A percentile compares a stretch with the other conserved stretches of the same genome.
phyloP scores from a whole-genome alignment of 2,113 vertebrate species.

The Helogale parvula region DNA sequence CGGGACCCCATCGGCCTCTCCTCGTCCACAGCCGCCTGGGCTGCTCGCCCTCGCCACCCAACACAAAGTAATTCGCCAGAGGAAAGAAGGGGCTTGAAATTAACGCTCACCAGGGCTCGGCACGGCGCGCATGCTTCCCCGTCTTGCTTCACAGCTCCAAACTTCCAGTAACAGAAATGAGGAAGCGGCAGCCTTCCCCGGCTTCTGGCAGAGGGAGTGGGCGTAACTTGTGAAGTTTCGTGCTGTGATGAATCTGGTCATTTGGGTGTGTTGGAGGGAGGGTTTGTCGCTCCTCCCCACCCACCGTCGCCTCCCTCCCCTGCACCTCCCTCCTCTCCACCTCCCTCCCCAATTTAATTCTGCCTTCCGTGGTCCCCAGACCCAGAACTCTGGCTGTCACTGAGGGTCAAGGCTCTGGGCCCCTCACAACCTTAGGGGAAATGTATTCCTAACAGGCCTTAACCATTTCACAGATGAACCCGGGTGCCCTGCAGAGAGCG shows the following conservation, averaged over 20 bases:
- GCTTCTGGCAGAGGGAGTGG: conserved; percentile 81
- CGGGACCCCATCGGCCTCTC: not conserved
- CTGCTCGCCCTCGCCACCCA: not conserved
- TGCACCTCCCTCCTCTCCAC: conserved; percentile 26
- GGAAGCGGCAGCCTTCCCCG: conserved; percentile 82
- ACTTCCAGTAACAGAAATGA: conserved; percentile 74
- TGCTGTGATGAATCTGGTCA: conserved; percentile 83
- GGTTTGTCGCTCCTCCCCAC: conserved; percentile 69
- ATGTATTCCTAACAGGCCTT: not conserved
- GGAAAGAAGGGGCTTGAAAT: not conserved
- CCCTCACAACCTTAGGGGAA: not conserved
- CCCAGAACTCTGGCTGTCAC: conserved; percentile 55
- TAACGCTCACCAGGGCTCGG: conserved; percentile 78
- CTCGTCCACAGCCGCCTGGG: not conserved
- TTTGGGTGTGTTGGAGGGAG: conserved; percentile 83
- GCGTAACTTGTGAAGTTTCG: conserved; percentile 85
- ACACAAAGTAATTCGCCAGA: not conserved
- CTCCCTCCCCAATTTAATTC: conserved; percentile 70
- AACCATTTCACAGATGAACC: not conserved
- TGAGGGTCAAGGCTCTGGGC: conserved; percentile 35
- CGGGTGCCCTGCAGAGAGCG: not conserved
- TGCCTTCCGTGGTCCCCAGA: not conserved
- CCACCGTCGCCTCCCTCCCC: conserved; percentile 47
- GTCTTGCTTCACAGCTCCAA: conserved; percentile 46
- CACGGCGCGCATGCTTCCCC: conserved; percentile 68